Base-by-base conservation (phyloP, 2,888 invertebrate species). In the Caenorhabditis imperialis region DNA sequence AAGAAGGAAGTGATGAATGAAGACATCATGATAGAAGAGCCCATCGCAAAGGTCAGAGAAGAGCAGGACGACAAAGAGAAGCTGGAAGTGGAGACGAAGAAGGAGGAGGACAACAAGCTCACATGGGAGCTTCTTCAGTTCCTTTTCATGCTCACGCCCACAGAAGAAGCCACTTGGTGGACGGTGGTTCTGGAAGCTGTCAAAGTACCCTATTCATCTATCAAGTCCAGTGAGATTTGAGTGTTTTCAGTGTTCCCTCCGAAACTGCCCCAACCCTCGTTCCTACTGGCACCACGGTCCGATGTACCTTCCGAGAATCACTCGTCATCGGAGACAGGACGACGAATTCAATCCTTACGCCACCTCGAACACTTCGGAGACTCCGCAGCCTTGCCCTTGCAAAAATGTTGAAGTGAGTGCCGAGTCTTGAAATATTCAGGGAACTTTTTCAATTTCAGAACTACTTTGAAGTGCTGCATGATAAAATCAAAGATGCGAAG, bases 221-320 rank as follows among this genome's bases (percentile, higher is more conserved):
- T 25, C 18, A 6, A 1, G 12, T 6, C n/a, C 14, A 6, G 20
- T 23, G 1, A 6, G 35, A 4, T 18, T 2, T n/a, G 5, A 5
- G 8, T 40, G 10, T 33, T 67, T 69, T 25, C 42, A 71, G 71
- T 72, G 71, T 30, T 72, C 71, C n/a, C 55, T 61, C 12, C 61
- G 70, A 3, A 44, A 27, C 47, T 71, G 61, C 23, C 48, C 38
- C 0, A 53, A 25, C 10, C 1, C 22, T 8, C 10, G 22, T 3
- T 18, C 65, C 3, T 20, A 57, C 25, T 65, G 65, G 65, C 35
- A 44, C 14, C 33, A 38, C 0, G n/a, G 22, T 1, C 7, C 38
- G 0, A 37, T 60, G 3, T 38, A 47, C n/a, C 48, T 69, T 6
- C 58, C 58, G 2, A 8, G 60, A 53, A 60, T 69, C 51, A 60